phyloP scores from a whole-genome alignment of 2,113 vertebrate genomes.

The Chionis minor region DNA sequence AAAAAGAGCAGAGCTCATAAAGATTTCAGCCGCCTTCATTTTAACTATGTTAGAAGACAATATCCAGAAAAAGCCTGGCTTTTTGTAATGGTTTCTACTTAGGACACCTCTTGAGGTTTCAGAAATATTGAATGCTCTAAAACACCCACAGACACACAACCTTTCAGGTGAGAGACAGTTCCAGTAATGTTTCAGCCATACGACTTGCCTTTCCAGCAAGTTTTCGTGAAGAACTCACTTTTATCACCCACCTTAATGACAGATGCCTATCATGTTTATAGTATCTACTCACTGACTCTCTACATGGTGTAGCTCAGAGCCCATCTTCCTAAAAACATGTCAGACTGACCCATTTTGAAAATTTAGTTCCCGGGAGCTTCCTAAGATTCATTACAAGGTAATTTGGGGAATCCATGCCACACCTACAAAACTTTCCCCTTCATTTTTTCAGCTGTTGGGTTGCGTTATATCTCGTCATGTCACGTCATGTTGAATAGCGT shows the following conservation, averaged over 20 bases:
- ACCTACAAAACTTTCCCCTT: not conserved
- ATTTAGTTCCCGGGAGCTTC: not conserved
- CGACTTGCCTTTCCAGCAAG: not conserved
- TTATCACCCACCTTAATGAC: not conserved
- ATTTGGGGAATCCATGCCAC: not conserved
- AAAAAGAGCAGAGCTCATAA: not conserved
- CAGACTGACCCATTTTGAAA: not conserved
- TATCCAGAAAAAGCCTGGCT: not conserved
- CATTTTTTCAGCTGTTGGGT: not conserved
- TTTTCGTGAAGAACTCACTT: not conserved
- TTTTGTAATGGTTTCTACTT: not conserved
- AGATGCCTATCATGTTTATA: not conserved
- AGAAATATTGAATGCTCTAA: not conserved
- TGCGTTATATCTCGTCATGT: not conserved
- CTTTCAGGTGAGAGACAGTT: not conserved
- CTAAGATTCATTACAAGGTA: not conserved
- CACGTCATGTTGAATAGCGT: slow-evolving; percentile 5
- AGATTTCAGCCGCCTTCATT: not conserved
- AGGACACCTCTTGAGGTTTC: not conserved
- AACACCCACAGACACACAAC: not conserved
- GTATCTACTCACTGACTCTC: not conserved
- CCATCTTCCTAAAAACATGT: not conserved
- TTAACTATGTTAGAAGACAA: not conserved
- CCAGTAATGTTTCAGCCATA: not conserved
- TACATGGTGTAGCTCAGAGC: not conserved